These are phyloP conservation scores for Serrognathus titanus DNA, from an alignment of 2,888 invertebrate genomes.

Conservation along the genomic window DNA sequence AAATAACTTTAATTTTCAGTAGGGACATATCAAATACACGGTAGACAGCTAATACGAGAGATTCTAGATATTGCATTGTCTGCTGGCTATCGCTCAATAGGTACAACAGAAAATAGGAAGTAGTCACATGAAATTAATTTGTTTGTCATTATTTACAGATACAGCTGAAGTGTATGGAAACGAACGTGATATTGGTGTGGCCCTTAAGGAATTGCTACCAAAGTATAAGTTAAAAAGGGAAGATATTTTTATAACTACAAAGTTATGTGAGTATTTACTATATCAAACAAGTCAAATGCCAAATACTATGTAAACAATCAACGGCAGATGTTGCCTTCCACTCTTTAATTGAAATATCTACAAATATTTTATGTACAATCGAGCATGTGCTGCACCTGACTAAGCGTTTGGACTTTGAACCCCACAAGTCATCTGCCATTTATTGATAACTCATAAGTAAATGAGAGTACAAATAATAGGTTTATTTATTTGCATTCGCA, in stretches of 20 bases:
- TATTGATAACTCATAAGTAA: too few species aligned
- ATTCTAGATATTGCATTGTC: slow-evolving; percentile 62
- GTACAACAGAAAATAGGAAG: slow-evolving; percentile 47
- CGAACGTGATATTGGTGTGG: slow-evolving; percentile 65
- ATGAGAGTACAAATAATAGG: too few species aligned
- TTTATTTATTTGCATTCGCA: too few species aligned
- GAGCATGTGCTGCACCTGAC: too few species aligned
- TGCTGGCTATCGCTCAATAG: slow-evolving; percentile 69
- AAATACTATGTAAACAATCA: too few species aligned
- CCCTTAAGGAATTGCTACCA: slow-evolving; percentile 62
- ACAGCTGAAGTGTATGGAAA: slow-evolving; percentile 76
- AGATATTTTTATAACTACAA: slow-evolving; percentile 78
- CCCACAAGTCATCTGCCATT: too few species aligned
- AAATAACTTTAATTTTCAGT: slow-evolving; percentile 44
- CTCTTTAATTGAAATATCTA: too few species aligned
- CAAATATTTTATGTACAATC: too few species aligned
- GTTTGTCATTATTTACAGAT: slow-evolving; percentile 52
- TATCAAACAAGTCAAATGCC: not conserved
- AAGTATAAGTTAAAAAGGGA: slow-evolving; percentile 64
- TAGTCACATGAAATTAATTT: not conserved
- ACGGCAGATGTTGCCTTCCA: too few species aligned
- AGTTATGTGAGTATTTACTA: slow-evolving; percentile 59
- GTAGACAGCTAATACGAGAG: slow-evolving; percentile 50
- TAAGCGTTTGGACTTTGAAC: too few species aligned
- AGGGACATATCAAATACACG: slow-evolving; percentile 63